phyloP scores from a whole-genome alignment of 2,888 invertebrate species.

The Tipula vernalis region DNA sequence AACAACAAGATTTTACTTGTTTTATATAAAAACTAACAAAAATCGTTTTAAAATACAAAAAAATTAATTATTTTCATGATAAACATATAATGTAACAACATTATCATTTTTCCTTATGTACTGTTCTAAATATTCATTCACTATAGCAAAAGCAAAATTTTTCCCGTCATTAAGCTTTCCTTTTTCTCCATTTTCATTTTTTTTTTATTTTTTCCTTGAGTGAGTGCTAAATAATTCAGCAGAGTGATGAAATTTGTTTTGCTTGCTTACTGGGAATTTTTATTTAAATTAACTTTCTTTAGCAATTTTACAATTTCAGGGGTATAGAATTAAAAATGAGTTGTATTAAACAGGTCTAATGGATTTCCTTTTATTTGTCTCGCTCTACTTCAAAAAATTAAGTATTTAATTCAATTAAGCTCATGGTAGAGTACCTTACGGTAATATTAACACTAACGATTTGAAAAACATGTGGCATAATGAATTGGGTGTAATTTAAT shows the following conservation, averaged over 20 bases:
- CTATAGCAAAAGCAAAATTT: neutral
- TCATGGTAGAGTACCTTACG: neutral
- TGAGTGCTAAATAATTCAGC: neutral
- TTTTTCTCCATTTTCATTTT: neutral
- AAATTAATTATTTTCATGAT: neutral
- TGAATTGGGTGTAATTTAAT: too few relatives aligned
- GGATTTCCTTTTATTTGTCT: neutral
- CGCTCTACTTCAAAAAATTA: neutral
- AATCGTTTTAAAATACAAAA: neutral
- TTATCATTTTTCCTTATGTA: neutral
- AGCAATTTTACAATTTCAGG: neutral
- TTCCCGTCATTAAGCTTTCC: neutral
- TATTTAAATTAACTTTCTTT: neutral
- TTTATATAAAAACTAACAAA: neutral
- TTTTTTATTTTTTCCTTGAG: neutral
- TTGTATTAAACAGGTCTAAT: neutral
- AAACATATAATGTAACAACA: neutral
- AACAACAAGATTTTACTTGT: neutral
- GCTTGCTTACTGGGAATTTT: neutral
- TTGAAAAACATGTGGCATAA: too few relatives aligned
- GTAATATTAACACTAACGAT: too few relatives aligned
- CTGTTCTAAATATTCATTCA: neutral
- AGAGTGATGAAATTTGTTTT: neutral
- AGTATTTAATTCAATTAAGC: neutral
- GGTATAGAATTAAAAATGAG: neutral